A percentile compares a stretch with the other conserved stretches of the same genome.
phyloP scores from a whole-genome alignment of 2,888 invertebrate genomes.

The Lasioglossum zephyrum region DNA sequence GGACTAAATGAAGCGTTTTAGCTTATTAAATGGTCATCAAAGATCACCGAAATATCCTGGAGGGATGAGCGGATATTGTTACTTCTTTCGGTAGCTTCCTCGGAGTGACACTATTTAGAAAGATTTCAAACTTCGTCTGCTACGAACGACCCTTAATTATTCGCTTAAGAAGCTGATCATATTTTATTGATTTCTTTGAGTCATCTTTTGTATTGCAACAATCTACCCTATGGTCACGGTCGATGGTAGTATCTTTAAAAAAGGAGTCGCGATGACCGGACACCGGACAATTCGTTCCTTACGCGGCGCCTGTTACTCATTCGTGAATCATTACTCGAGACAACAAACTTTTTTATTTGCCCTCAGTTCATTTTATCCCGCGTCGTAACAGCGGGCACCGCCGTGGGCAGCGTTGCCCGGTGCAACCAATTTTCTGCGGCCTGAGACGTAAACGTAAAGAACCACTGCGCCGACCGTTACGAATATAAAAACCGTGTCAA shows the following conservation, averaged over 20 bases:
- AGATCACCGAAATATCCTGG: not conserved
- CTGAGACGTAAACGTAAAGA: constrained; percentile 36
- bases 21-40: not conserved
- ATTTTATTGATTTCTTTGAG: not conserved
- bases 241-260: not conserved
- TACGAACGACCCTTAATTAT: not conserved
- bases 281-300: constrained; percentile 27
- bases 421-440: constrained; percentile 35
- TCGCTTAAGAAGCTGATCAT: not conserved
- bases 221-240: not conserved
- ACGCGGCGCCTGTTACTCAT: constrained; percentile 45
- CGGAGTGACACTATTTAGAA: not conserved
- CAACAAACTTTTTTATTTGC: constrained; percentile 49
- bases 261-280: not conserved
- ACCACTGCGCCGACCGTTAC: constrained; percentile 33
- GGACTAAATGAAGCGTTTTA: not conserved
- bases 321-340: constrained; percentile 56
- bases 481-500: constrained; percentile 61
- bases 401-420: not conserved
- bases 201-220: not conserved
- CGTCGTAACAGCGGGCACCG: constrained; percentile 21
- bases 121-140: not conserved
- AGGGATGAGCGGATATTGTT: not conserved
- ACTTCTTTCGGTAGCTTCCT: not conserved
- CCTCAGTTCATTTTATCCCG: constrained; percentile 28